phyloP scores from a whole-genome alignment of 2,888 invertebrate genomes.

The Ectemnius cavifrons region DNA sequence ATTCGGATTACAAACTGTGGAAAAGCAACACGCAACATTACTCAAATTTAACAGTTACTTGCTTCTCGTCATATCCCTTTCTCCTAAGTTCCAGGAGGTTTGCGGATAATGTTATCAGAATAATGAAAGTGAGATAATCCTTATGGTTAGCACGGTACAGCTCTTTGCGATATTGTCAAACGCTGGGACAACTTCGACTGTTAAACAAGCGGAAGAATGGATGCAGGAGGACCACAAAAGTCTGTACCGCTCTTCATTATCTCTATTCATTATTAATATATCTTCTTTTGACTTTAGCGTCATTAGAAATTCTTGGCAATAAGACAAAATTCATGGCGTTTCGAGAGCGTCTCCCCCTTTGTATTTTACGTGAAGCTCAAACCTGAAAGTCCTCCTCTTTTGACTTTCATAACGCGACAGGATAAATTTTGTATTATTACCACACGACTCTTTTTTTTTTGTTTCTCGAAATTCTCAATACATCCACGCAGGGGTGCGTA shows the following conservation, averaged over 20 bases:
- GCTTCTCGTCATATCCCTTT: conserved; percentile 20
- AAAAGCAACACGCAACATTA: conserved; percentile 14
- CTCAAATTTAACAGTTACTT: conserved; percentile 37
- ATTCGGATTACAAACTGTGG: neutral
- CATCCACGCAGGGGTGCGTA: conserved; percentile 38
- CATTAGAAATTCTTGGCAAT: conserved; percentile 58
- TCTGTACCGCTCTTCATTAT: conserved; percentile 62
- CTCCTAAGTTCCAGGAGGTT: neutral
- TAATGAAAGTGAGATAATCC: conserved; percentile 69
- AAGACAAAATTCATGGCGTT: conserved; percentile 67
- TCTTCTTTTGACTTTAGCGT: conserved; percentile 33
- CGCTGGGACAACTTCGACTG: conserved; percentile 18
- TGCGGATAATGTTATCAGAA: conserved; percentile 44
- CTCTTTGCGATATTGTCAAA: conserved; percentile 48
- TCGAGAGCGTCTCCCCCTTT: conserved; percentile 37
- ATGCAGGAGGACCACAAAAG: conserved; percentile 37
- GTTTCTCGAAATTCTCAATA: conserved; percentile 61
- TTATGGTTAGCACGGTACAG: conserved; percentile 61
- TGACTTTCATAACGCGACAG: conserved; percentile 59
- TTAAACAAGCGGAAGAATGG: conserved; percentile 33
- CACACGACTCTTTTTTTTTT: conserved; percentile 32
- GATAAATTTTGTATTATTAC: conserved; percentile 69
- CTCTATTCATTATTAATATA: conserved; percentile 67
- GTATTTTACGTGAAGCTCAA: conserved; percentile 42
- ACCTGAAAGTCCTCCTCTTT: conserved; percentile 39